Conservation (phyloP, 23 tunicate genomes). For the Styela plicata region DNA sequence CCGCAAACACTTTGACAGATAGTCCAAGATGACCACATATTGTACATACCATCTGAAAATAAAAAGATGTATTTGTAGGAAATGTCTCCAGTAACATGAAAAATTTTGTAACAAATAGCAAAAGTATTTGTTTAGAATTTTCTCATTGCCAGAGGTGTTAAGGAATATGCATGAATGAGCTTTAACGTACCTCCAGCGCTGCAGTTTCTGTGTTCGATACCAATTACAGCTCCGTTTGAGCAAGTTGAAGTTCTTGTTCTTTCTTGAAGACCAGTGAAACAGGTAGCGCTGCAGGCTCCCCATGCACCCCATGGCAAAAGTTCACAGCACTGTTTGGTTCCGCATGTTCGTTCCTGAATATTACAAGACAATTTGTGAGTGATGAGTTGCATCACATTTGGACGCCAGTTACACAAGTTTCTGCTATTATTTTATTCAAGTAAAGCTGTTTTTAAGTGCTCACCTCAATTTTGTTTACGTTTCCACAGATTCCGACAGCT, state of each 20-base stretch:
- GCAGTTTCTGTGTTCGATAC: slow-evolving; percentile 9
- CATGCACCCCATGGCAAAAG: slow-evolving; percentile 39
- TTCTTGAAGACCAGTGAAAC: slow-evolving; percentile 29
- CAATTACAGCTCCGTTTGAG: slow-evolving; percentile 23
- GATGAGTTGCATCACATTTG: too few species aligned
- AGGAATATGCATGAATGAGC: too few species aligned
- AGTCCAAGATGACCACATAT: slow-evolving; percentile 73
- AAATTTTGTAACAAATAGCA: too few species aligned
- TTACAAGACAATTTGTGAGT: neutral
- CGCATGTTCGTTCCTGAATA: slow-evolving; percentile 25
- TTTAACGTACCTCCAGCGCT: slow-evolving; percentile 28
- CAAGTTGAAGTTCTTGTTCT: slow-evolving; percentile 29
- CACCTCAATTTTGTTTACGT: slow-evolving; percentile 34
- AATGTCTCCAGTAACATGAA: too few species aligned
- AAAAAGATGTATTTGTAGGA: too few species aligned
- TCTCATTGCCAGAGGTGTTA: neutral
- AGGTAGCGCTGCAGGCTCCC: slow-evolving; percentile 38
- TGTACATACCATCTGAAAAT: slow-evolving; percentile 35
- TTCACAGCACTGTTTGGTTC: slow-evolving; percentile 27
- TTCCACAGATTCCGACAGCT: slow-evolving; percentile 62
- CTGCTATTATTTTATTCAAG: too few species aligned
- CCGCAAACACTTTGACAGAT: slow-evolving; percentile 61
- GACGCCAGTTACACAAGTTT: too few species aligned
- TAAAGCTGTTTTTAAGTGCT: too few species aligned
- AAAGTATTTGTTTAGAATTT: neutral